These are phyloP conservation scores for Drosophila lacteicornis DNA, from an alignment of 1,140 invertebrate species.

Conservation along the genomic window DNA sequence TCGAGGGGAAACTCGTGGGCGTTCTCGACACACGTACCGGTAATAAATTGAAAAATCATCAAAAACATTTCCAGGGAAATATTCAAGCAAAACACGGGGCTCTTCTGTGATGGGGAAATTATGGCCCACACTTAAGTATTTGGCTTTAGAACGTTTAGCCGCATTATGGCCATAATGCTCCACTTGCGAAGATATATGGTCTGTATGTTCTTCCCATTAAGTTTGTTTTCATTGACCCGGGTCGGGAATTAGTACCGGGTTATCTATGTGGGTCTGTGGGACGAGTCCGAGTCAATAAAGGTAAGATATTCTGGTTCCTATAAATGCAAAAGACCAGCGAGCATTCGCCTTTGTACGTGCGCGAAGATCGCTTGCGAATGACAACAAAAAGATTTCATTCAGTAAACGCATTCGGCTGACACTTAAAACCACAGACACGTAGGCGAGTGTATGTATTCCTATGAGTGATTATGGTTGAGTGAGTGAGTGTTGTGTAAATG, in stretches of 20 bases:
- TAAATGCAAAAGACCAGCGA: conserved; percentile 49
- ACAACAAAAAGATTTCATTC: conserved; percentile 61
- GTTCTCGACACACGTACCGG: conserved; percentile 64
- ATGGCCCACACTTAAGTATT: conserved; percentile 1
- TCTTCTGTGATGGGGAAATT: background rate
- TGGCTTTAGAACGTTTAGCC: background rate
- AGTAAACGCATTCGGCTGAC: conserved; percentile 39
- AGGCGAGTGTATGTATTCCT: conserved; percentile 17
- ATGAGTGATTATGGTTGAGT: conserved; percentile 29
- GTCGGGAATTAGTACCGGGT: conserved; percentile 6
- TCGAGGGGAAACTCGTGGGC: conserved; percentile 40
- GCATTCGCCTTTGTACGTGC: conserved; percentile 61
- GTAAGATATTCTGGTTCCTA: conserved; percentile 32
- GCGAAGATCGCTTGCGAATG: conserved; percentile 19
- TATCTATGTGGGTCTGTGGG: conserved; percentile 43
- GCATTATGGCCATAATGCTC: conserved; percentile 10
- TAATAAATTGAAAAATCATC: conserved; percentile 57
- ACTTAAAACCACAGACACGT: conserved; percentile 67
- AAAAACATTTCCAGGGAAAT: conserved; percentile 33
- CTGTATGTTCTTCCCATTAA: background rate
- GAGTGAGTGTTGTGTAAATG: conserved; percentile 40
- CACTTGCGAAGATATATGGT: conserved; percentile 6
- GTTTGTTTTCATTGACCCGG: conserved; percentile 34
- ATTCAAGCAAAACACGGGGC: conserved; percentile 1
- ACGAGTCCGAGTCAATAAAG: conserved; percentile 30